Evolutionary conservation across 2,888 invertebrate species (phyloP).

Genomic region (Chaitophorus viminalis): DNA sequence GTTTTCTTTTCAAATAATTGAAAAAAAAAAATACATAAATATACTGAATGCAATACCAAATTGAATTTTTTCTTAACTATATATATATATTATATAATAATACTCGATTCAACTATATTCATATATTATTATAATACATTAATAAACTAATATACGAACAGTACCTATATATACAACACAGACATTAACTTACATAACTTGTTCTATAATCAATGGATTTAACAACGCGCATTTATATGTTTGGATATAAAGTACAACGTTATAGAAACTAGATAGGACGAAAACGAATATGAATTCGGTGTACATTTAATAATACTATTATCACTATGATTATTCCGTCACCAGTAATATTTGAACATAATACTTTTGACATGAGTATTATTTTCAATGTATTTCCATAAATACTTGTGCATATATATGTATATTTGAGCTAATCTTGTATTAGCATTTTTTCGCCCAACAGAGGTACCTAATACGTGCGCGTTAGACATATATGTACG

Average conservation of each 20-base stretch:
- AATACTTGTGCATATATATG: neutral
- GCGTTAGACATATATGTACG: neutral
- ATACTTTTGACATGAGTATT: neutral
- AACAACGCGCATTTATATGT: neutral
- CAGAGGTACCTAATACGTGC: neutral
- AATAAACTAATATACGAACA: too few relatives aligned
- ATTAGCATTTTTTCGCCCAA: slow-evolving; percentile 6
- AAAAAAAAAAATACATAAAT: neutral
- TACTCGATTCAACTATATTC: neutral
- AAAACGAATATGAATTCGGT: neutral
- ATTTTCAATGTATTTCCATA: neutral
- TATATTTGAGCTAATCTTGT: slow-evolving; percentile 6
- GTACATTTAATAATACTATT: neutral
- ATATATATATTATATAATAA: too few relatives aligned
- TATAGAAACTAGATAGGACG: neutral
- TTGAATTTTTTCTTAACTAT: neutral
- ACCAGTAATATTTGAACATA: neutral
- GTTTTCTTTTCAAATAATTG: neutral
- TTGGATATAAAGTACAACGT: neutral
- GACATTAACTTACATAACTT: neutral
- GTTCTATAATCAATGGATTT: neutral
- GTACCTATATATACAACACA: neutral
- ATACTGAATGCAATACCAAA: neutral
- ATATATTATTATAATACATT: neutral
- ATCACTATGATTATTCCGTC: neutral